phyloP scores from a whole-genome alignment of 2,888 invertebrate species.

The Magallana nippona region DNA sequence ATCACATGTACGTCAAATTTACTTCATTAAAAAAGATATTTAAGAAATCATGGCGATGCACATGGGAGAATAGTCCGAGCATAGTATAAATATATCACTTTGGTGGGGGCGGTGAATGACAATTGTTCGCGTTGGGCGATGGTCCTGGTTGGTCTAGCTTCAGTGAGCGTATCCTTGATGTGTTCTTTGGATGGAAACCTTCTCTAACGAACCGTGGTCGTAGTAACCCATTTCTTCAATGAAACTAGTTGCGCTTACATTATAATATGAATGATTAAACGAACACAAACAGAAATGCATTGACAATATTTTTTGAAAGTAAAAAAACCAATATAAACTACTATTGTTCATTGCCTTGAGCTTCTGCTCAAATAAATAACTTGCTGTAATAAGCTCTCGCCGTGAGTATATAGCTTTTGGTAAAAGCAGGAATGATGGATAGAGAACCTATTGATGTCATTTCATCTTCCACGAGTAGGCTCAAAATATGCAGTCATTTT shows the following conservation, averaged over 20 bases:
- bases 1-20: no score
- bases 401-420: no score
- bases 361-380: no score
- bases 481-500: background rate
- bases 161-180: slow-evolving; percentile 20
- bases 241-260: background rate
- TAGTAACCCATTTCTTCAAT: slow-evolving; percentile 12
- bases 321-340: no score
- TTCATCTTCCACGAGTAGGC: background rate
- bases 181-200: slow-evolving; percentile 17
- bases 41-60: no score
- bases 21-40: no score
- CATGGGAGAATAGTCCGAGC: no score
- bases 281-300: no score
- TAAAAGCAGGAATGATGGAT: background rate
- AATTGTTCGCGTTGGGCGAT: background rate
- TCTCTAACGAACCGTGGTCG: slow-evolving; percentile 5
- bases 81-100: background rate
- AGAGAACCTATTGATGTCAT: background rate
- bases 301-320: no score
- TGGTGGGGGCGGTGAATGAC: background rate
- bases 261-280: background rate
- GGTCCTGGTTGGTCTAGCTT: slow-evolving; percentile 31
- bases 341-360: no score
- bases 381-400: no score